These are phyloP conservation scores for Hydropsyche betteni DNA, from an alignment of 2,888 invertebrate species.

Conservation along the genomic window DNA sequence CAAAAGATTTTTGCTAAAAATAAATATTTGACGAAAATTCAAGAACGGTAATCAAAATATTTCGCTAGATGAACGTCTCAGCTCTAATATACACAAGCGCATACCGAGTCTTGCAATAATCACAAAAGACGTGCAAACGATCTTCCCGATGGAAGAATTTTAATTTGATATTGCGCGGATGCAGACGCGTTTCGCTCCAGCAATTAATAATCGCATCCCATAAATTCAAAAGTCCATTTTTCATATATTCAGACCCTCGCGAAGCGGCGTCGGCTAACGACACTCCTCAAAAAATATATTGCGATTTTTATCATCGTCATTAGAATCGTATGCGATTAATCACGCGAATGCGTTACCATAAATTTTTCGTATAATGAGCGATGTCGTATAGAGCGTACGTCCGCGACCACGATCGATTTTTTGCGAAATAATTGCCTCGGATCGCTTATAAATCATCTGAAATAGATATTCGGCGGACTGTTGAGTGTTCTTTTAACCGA, in stretches of 20 bases:
- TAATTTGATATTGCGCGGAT: background rate
- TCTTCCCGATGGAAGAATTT: too few species aligned
- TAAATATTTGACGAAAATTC: constrained; percentile 13
- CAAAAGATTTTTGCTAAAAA: background rate
- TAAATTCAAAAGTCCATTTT: constrained; percentile 13
- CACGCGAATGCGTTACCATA: constrained; percentile 7
- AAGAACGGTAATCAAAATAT: background rate
- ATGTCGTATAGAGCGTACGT: constrained; percentile 39
- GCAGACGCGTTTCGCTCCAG: background rate
- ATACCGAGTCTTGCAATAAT: too few species aligned
- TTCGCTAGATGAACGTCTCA: background rate
- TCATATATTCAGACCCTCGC: constrained; percentile 1
- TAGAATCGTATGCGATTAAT: constrained; percentile 26
- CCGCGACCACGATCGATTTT: background rate
- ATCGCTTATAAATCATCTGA: background rate
- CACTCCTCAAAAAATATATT: constrained; percentile 24
- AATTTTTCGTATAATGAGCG: constrained; percentile 41
- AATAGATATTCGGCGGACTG: background rate
- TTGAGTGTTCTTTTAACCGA: background rate
- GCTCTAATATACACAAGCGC: too few species aligned
- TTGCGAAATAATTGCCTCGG: constrained; percentile 10
- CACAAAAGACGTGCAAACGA: too few species aligned
- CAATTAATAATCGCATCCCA: constrained; percentile 9
- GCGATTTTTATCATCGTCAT: constrained; percentile 28
- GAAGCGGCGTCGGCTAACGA: background rate